phyloP scores from a whole-genome alignment of 2,888 invertebrate species.

The Acronicta psi region DNA sequence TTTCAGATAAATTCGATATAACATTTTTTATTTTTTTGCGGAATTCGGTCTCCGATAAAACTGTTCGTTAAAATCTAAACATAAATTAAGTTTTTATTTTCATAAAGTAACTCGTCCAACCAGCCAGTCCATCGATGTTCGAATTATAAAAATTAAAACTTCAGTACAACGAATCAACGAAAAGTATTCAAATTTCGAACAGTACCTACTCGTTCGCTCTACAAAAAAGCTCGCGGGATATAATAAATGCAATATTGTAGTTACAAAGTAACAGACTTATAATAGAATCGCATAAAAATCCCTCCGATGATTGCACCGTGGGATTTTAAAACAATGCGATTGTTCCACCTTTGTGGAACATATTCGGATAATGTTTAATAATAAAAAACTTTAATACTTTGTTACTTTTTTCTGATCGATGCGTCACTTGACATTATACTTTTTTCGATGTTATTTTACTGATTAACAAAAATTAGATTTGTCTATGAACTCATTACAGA shows the following conservation, averaged over 20 bases:
- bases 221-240: conserved; percentile 43
- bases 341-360: conserved; percentile 61
- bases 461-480: neutral
- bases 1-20: neutral
- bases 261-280: conserved; percentile 49
- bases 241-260: conserved; percentile 48
- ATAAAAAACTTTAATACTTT: conserved; percentile 49
- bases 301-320: conserved; percentile 64
- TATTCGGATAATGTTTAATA: conserved; percentile 59
- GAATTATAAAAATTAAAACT: conserved; percentile 1
- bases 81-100: no score
- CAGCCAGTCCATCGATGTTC: no score
- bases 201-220: conserved; percentile 13
- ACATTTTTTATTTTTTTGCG: neutral
- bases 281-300: conserved; percentile 55
- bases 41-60: no score
- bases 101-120: no score
- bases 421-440: conserved; percentile 33
- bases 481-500: neutral
- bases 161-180: conserved; percentile 8
- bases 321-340: conserved; percentile 68
- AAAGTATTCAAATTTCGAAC: conserved; percentile 40
- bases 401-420: conserved; percentile 40
- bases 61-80: no score
- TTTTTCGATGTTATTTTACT: conserved; percentile 14